Conservation (phyloP, 2,797 vertebrate genomes). For the Scyliorhinus canicula region DNA sequence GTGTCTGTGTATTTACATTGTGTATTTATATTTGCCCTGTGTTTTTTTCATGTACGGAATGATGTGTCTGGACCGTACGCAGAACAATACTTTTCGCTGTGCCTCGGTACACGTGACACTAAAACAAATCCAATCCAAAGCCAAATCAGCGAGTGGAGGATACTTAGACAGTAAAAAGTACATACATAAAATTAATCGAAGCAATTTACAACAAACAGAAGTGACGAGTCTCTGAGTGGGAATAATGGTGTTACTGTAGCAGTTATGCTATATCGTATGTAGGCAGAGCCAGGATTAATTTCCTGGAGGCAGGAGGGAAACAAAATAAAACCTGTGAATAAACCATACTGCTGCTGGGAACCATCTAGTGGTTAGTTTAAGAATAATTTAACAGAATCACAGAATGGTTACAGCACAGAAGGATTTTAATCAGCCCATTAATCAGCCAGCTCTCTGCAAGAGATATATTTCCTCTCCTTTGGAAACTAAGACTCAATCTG, state of each 20-base stretch:
- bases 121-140: too few species aligned
- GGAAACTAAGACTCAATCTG: too few species aligned
- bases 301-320: neutral
- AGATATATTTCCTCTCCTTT: too few species aligned
- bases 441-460: too few species aligned
- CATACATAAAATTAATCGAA: too few species aligned
- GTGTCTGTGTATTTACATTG: too few species aligned
- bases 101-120: too few species aligned
- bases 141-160: neutral
- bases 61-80: too few species aligned
- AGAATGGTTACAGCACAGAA: neutral
- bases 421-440: neutral
- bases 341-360: neutral
- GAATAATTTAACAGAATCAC: neutral
- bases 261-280: too few species aligned
- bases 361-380: neutral
- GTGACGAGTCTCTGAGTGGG: neutral
- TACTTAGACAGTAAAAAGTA: neutral
- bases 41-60: too few species aligned
- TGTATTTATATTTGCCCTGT: too few species aligned
- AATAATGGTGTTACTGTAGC: neutral
- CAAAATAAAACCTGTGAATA: neutral
- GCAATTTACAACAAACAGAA: neutral
- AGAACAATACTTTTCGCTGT: too few species aligned
- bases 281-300: neutral